Percentiles rank a stretch among this genome's conserved stretches.
Conservation (phyloP, 2,797 vertebrate genomes). For the Tenualosa thibaudeaui region DNA sequence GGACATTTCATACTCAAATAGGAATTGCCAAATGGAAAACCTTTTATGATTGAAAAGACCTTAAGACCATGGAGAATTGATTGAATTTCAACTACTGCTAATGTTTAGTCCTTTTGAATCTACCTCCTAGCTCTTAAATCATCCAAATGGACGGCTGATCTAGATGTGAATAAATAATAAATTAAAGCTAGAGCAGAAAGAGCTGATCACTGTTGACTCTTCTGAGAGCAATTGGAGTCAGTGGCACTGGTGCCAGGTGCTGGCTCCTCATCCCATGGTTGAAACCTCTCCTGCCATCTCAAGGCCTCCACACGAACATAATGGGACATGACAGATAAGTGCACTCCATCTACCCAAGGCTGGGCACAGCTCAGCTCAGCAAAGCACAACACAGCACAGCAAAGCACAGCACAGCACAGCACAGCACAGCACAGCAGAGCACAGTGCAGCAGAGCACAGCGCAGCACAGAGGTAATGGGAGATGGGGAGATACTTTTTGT, state of each 20-base stretch:
- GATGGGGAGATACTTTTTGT: background rate
- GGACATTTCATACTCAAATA: background rate
- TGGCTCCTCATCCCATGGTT: background rate
- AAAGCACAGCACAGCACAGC: background rate
- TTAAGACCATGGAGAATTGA: background rate
- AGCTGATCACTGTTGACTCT: background rate
- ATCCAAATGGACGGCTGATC: background rate
- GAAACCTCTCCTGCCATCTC: background rate
- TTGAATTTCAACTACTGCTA: background rate
- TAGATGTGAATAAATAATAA: background rate
- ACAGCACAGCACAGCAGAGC: background rate
- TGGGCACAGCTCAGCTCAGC: background rate
- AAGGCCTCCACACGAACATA: background rate
- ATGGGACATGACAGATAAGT: conserved; percentile 13
- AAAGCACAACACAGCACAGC: no score
- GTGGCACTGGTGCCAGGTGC: background rate
- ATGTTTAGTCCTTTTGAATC: background rate
- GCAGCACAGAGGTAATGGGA: no score
- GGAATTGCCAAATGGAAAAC: background rate
- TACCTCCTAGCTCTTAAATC: background rate
- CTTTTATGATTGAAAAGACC: background rate
- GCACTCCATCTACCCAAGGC: background rate
- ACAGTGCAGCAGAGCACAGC: background rate
- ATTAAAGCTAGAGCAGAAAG: background rate
- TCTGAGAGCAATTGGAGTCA: conserved; percentile 22